Evolutionary conservation across 1,140 invertebrate species (phyloP).

Genomic region (Calephelis virginiensis): DNA sequence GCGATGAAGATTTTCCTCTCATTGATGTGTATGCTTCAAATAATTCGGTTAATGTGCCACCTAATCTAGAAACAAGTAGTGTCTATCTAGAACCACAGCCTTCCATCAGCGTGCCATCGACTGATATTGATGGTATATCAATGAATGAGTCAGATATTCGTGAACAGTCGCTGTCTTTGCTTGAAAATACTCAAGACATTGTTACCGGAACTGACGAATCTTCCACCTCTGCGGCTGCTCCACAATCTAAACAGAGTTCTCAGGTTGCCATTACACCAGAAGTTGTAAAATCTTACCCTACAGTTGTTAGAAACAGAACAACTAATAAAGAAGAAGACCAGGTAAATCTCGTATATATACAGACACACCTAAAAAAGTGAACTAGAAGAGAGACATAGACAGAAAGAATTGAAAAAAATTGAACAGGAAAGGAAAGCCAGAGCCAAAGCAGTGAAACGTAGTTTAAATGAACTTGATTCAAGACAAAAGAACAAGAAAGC

Average conservation of each 20-base stretch:
- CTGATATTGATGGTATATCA: neutral
- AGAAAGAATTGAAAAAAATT: slow-evolving; percentile 34
- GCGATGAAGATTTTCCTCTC: slow-evolving; percentile 41
- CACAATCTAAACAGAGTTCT: slow-evolving; percentile 3
- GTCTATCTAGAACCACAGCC: neutral
- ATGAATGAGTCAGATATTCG: slow-evolving; percentile 20
- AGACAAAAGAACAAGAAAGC: slow-evolving; percentile 25
- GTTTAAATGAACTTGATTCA: slow-evolving; percentile 25
- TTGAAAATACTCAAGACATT: too few relatives aligned
- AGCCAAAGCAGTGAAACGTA: slow-evolving; percentile 30
- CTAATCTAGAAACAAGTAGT: slow-evolving; percentile 24
- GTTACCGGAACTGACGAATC: slow-evolving; percentile 18
- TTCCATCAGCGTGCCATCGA: slow-evolving; percentile 21
- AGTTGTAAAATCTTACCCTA: slow-evolving; percentile 32
- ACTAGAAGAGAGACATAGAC: slow-evolving; percentile 17
- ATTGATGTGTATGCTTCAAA: slow-evolving; percentile 22
- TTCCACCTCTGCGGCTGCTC: slow-evolving; percentile 9
- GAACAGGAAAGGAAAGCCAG: slow-evolving; percentile 29
- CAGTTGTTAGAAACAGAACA: slow-evolving; percentile 11
- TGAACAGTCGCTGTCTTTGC: slow-evolving; percentile 3
- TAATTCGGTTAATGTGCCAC: slow-evolving; percentile 22
- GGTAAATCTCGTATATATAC: slow-evolving; percentile 33
- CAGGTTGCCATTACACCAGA: slow-evolving; percentile 23
- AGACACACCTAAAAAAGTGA: slow-evolving; percentile 29
- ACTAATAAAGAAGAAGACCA: slow-evolving; percentile 26